Evolutionary conservation across 2,113 vertebrate species (phyloP).

Genomic region (Colossoma macropomum): DNA sequence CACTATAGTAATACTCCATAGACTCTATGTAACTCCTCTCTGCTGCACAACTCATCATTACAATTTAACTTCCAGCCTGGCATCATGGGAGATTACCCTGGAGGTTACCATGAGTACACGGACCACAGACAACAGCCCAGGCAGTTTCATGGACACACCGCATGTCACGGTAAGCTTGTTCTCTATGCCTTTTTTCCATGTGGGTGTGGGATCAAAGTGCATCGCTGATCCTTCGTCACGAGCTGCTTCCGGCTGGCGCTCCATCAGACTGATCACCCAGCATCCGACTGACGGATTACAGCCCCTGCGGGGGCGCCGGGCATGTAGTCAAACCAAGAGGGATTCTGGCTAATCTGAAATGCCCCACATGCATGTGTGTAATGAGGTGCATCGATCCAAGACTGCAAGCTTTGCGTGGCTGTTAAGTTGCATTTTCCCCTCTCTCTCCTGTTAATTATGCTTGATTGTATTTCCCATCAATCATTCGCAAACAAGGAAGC

Average conservation of each 20-base stretch:
- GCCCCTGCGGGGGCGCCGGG: slow-evolving; percentile 28
- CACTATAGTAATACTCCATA: not conserved
- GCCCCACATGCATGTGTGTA: slow-evolving; percentile 44
- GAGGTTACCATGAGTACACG: not conserved
- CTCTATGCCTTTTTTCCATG: slow-evolving; percentile 10
- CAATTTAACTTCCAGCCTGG: not conserved
- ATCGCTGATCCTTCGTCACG: slow-evolving; percentile 21
- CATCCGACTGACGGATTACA: slow-evolving; percentile 55
- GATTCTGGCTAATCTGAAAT: slow-evolving; percentile 56
- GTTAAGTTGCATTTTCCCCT: slow-evolving; percentile 12
- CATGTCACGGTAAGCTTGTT: not conserved
- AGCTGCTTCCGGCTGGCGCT: slow-evolving; percentile 15
- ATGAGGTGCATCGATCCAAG: slow-evolving; percentile 56
- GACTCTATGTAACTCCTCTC: not conserved
- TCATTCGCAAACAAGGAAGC: slow-evolving; percentile 49
- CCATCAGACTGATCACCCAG: slow-evolving; percentile 34
- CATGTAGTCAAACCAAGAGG: slow-evolving; percentile 48
- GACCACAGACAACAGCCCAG: not conserved
- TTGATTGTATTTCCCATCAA: slow-evolving; percentile 62
- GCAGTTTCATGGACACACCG: not conserved
- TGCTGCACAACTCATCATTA: not conserved
- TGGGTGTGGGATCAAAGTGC: slow-evolving; percentile 6
- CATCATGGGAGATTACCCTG: not conserved
- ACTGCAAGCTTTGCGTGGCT: slow-evolving; percentile 47
- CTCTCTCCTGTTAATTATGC: slow-evolving; percentile 54